These are phyloP conservation scores for Simalia tracyae DNA, from an alignment of 2,797 vertebrate genomes.

Conservation along the genomic window DNA sequence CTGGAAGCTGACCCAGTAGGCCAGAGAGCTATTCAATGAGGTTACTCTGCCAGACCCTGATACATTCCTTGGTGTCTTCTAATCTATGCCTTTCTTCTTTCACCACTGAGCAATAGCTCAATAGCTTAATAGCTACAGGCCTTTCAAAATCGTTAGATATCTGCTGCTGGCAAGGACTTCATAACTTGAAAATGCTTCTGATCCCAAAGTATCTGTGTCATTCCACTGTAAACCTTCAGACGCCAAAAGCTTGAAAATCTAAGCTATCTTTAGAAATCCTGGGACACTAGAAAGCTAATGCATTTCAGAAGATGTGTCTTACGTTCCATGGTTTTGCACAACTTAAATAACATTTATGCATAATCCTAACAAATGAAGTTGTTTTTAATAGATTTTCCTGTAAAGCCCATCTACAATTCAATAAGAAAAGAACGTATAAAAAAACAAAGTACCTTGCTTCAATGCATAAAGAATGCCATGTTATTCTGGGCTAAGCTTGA, in stretches of 20 bases:
- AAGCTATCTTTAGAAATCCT: neutral
- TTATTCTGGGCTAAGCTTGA: conserved; percentile 28
- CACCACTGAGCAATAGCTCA: neutral
- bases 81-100: neutral
- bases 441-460: neutral
- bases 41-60: neutral
- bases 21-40: neutral
- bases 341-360: neutral
- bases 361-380: neutral
- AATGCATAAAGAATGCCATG: neutral
- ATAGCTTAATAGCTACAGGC: neutral
- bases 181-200: neutral
- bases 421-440: conserved; percentile 1
- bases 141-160: neutral
- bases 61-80: too few relatives aligned
- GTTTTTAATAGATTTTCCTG: neutral
- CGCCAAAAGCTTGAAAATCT: neutral
- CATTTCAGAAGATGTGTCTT: rapidly evolving
- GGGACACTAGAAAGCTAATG: rapidly evolving
- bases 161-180: neutral
- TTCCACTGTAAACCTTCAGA: neutral
- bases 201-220: neutral
- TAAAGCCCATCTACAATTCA: neutral
- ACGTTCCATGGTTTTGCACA: neutral
- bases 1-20: neutral